Percentiles rank a stretch among this genome's conserved stretches.
Evolutionary conservation across 1,140 invertebrate genomes (phyloP).

Genomic region (Copidosoma floridanum): DNA sequence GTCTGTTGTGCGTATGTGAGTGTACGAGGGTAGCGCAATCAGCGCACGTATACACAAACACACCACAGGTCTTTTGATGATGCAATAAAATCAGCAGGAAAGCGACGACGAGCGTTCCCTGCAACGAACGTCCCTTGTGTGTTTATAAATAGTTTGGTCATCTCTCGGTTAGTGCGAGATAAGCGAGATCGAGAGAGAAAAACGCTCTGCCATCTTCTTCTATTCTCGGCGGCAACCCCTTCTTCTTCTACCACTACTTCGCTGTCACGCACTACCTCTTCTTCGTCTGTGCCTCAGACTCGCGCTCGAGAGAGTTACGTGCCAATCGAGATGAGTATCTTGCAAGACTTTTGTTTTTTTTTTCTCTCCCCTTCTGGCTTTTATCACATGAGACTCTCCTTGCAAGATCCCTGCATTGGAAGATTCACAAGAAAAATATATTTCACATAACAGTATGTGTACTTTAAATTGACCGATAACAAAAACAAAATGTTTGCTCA

Average conservation of each 20-base stretch:
- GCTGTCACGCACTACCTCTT: no score
- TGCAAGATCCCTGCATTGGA: no score
- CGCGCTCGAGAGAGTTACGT: constrained; percentile 6
- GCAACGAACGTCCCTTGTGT: constrained; percentile 25
- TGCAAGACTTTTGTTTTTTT: not conserved
- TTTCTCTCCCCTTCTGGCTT: constrained; percentile 7
- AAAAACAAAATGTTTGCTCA: not conserved
- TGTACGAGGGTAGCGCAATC: no score
- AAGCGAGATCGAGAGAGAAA: no score
- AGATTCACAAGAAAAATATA: no score
- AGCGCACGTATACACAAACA: no score
- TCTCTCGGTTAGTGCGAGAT: constrained; percentile 35
- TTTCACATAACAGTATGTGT: no score
- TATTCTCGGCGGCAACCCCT: constrained; percentile 31
- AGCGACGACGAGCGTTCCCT: constrained; percentile 18
- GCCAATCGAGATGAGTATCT: constrained; percentile 18
- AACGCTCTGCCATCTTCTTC: no score
- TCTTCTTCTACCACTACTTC: no score
- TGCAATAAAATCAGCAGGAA: constrained; percentile 26
- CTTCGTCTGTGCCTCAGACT: no score
- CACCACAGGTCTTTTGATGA: constrained; percentile 12
- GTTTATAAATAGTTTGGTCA: constrained; percentile 43
- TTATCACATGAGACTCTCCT: no score
- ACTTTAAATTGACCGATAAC: no score
- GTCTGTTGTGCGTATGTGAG: not conserved